Evolutionary conservation across 1,140 invertebrate species (phyloP), one percentile per base, ranked within the genome.

Genomic region (Delia radicum): DNA sequence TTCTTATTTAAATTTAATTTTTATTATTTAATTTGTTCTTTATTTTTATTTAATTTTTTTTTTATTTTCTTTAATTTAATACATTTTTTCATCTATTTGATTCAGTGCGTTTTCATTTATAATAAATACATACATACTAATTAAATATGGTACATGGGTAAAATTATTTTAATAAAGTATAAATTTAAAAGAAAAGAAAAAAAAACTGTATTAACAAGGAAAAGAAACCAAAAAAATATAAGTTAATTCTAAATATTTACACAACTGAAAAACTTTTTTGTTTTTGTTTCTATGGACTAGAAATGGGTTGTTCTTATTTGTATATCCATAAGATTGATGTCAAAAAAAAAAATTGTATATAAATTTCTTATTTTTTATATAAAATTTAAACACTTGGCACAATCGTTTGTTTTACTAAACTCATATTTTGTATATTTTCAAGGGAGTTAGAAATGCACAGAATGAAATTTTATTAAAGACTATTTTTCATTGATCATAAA

Each of bases 81-180:
- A 26, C 15, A 21, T 46, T 72, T 72, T 83, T 74, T 83, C 81
- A 79, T 82, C 82, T 83, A 83, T 83, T 83, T 83, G 79, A 83
- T 83, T 83, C 82, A 83, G 82, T 83, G 82, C 82, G 82, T 83
- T 79, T 80, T 83, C 80, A 83, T 80, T 81, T 75, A 78, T 63
- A 79, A 71, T 74, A 69, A n/a, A 72, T 28, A 76, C 61, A 63
- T 74, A 78, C 42, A 78, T 76, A 76, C 33, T 73, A 48, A 73
- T 73, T 73, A 73, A 21, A 48, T 48, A 48, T 46, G 15, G 42
- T 73, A 48, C 42, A 73, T 48, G 26, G 13, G 26, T 65, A 28
- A 28, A 15, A 28, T 65, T 28, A 65, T 10, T 28, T 8, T 28
- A 15, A 65, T 27, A 63, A n/a, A n/a, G n/a, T n/a, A n/a, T n/a